These are phyloP conservation scores for Epinephelus cyanopodus DNA, from an alignment of 2,113 vertebrate genomes.

Conservation along the genomic window DNA sequence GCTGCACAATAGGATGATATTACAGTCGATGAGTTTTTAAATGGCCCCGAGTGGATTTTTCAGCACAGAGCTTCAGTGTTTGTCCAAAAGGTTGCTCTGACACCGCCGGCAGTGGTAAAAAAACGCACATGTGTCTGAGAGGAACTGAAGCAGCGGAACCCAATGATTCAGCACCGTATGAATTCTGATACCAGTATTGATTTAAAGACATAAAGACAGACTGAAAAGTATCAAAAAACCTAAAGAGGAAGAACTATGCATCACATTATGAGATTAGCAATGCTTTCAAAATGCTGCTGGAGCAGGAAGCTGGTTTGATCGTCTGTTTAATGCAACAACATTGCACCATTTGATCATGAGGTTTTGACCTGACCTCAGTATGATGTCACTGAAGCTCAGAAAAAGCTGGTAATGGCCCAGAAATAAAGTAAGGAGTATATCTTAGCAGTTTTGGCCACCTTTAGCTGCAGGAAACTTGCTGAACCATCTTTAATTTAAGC, in stretches of 20 bases:
- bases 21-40: conserved; percentile 75
- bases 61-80: conserved; percentile 34
- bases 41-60: conserved; percentile 70
- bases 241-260: background rate
- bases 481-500: conserved; percentile 44
- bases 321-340: background rate
- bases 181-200: background rate
- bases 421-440: background rate
- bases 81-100: conserved; percentile 32
- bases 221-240: background rate
- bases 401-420: background rate
- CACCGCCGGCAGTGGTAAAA: background rate
- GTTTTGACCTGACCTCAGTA: background rate
- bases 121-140: background rate
- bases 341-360: background rate
- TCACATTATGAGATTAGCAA: background rate
- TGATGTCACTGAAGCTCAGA: background rate
- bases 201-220: background rate
- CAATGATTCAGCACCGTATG: background rate
- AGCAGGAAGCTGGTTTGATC: background rate
- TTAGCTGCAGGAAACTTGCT: background rate
- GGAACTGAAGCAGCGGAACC: background rate
- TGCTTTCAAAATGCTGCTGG: background rate
- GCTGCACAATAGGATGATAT: conserved; percentile 65
- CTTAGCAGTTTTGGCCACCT: background rate